These are phyloP conservation scores for Cantharis nigra DNA, from an alignment of 2,888 invertebrate species.

Conservation along the genomic window DNA sequence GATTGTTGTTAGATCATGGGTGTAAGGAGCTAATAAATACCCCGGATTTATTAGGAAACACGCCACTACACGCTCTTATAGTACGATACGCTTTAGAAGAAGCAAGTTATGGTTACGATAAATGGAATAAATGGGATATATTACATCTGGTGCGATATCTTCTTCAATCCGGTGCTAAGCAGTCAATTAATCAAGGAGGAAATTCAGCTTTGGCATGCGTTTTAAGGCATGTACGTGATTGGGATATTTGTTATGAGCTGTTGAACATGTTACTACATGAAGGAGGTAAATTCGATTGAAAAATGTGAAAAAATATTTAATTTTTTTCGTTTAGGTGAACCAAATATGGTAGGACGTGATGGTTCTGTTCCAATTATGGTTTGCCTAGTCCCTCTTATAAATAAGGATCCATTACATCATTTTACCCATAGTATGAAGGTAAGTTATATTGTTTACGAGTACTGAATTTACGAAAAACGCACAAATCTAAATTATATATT, in stretches of 20 bases:
- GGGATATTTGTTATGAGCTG: constrained; percentile 68
- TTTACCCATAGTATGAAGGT: constrained; percentile 77
- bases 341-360: constrained; percentile 72
- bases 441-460: constrained; percentile 19
- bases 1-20: constrained; percentile 72
- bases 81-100: constrained; percentile 72
- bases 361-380: constrained; percentile 77
- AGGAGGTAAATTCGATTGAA: constrained; percentile 55
- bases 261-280: constrained; percentile 63
- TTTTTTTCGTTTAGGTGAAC: constrained; percentile 56
- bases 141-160: constrained; percentile 67
- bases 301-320: background rate
- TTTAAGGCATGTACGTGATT: constrained; percentile 70
- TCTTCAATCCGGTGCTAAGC: constrained; percentile 67
- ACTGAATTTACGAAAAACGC: background rate
- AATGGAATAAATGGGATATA: constrained; percentile 77
- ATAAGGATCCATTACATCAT: constrained; percentile 73
- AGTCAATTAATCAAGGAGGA: constrained; percentile 70
- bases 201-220: constrained; percentile 74
- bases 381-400: constrained; percentile 73
- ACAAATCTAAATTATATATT: background rate
- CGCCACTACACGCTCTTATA: constrained; percentile 70
- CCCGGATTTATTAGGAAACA: constrained; percentile 74
- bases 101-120: constrained; percentile 67
- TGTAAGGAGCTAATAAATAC: constrained; percentile 74